Evolutionary conservation across 2,888 invertebrate genomes (phyloP).

Genomic region (Timandra comae): DNA sequence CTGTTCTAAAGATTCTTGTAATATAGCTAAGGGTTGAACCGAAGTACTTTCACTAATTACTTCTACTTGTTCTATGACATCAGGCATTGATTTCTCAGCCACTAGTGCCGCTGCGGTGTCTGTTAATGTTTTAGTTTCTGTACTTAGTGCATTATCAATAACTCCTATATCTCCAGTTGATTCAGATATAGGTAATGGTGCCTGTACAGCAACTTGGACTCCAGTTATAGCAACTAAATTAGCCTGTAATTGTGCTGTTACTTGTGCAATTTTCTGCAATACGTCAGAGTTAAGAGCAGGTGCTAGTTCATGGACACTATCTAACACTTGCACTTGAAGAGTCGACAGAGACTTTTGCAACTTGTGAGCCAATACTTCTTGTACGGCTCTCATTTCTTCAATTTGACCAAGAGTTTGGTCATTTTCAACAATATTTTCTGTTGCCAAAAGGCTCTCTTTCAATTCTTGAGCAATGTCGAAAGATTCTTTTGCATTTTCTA

Average conservation of each 20-base stretch:
- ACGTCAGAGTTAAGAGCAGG: constrained; percentile 29
- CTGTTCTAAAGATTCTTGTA: too few species aligned
- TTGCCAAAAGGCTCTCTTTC: constrained; percentile 31
- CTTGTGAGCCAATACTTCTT: constrained; percentile 35
- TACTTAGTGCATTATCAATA: too few species aligned
- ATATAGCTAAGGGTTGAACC: too few species aligned
- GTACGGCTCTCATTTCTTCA: constrained; percentile 19
- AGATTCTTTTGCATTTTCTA: constrained; percentile 43
- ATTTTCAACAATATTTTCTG: constrained; percentile 17
- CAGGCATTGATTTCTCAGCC: constrained; percentile 9
- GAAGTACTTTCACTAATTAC: constrained; percentile 2
- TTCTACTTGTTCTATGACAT: constrained; percentile 13
- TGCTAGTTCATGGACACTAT: constrained; percentile 35
- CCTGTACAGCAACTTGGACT: constrained; percentile 28
- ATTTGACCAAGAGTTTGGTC: constrained; percentile 13
- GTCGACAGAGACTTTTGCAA: constrained; percentile 40
- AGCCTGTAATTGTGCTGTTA: constrained; percentile 42
- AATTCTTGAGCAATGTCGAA: constrained; percentile 45
- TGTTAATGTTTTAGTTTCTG: not conserved
- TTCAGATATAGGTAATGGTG: constrained; percentile 18
- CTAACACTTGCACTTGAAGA: constrained; percentile 41
- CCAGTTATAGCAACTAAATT: constrained; percentile 41
- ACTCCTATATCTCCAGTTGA: constrained; percentile 3
- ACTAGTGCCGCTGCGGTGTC: constrained; percentile 5
- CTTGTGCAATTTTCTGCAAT: constrained; percentile 36